Evolutionary conservation across 2,888 invertebrate species (phyloP).

Genomic region (Pseudococcus jackbeardsleyi): DNA sequence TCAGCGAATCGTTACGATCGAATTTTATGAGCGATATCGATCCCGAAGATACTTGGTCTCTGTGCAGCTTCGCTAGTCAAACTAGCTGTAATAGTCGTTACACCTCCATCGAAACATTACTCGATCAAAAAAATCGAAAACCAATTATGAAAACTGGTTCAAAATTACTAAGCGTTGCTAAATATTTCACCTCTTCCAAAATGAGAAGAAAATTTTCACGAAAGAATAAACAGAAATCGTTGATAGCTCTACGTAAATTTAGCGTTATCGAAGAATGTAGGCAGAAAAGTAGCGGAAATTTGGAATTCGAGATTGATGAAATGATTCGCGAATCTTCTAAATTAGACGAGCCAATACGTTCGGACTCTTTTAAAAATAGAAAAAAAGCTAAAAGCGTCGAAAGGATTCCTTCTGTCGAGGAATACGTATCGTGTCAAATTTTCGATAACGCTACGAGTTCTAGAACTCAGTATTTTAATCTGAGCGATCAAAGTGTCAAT

Average conservation of each 20-base stretch:
- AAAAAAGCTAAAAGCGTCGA: neutral
- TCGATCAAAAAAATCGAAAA: conserved; percentile 66
- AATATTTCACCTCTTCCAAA: conserved; percentile 60
- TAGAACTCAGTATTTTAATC: neutral
- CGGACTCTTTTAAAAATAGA: neutral
- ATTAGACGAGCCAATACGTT: neutral
- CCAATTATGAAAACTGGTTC: conserved; percentile 65
- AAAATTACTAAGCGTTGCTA: conserved; percentile 52
- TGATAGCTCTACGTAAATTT: conserved; percentile 50
- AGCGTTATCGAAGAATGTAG: conserved; percentile 60
- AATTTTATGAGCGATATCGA: conserved; percentile 49
- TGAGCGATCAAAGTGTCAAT: neutral
- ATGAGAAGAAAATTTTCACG: conserved; percentile 57
- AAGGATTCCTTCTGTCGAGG: conserved; percentile 25
- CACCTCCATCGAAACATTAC: conserved; percentile 66
- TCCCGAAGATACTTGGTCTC: conserved; percentile 49
- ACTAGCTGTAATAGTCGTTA: conserved; percentile 70
- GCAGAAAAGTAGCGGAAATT: conserved; percentile 39
- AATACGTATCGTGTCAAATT: conserved; percentile 9
- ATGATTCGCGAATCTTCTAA: conserved; percentile 14
- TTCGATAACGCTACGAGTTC: neutral
- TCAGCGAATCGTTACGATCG: conserved; percentile 49
- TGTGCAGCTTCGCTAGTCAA: conserved; percentile 58
- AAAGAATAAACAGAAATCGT: conserved; percentile 59
- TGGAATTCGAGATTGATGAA: conserved; percentile 21